Percentiles rank a stretch among this genome's conserved stretches.
Conservation (phyloP, 2,888 invertebrate species). For the Microctonus aethiopoides region DNA sequence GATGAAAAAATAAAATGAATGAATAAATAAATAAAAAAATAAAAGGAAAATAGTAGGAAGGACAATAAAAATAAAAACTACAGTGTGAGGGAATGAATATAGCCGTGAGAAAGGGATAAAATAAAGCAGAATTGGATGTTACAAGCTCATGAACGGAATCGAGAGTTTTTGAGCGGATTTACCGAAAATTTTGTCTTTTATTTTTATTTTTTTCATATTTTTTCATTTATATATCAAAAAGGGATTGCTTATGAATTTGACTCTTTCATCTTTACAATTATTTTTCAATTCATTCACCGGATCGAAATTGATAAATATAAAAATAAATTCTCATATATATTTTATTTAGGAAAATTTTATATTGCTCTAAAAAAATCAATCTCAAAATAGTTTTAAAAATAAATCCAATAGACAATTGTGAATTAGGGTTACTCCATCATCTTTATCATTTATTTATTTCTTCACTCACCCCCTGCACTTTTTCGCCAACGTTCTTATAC, state of each 20-base stretch:
- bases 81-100: not conserved
- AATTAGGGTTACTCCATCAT: slow-evolving; percentile 16
- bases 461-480: slow-evolving; percentile 32
- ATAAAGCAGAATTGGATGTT: slow-evolving; percentile 18
- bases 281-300: not conserved
- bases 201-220: slow-evolving; percentile 21
- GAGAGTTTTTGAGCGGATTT: slow-evolving; percentile 33
- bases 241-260: not conserved
- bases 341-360: too few species aligned
- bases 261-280: not conserved
- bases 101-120: not conserved
- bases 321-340: too few species aligned
- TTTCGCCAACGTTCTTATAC: too few species aligned
- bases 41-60: slow-evolving; percentile 5
- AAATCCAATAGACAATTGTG: slow-evolving; percentile 22
- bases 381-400: slow-evolving; percentile 11
- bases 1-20: slow-evolving; percentile 3
- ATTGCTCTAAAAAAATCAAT: not conserved
- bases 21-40: not conserved
- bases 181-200: slow-evolving; percentile 31
- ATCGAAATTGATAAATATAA: too few species aligned
- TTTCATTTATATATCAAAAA: not conserved
- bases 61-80: slow-evolving; percentile 29
- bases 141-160: slow-evolving; percentile 23
- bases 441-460: slow-evolving; percentile 13